A percentile compares a stretch with the other conserved stretches of the same genome.
Conservation (phyloP, 2,113 vertebrate genomes). For the Rhea pennata region DNA sequence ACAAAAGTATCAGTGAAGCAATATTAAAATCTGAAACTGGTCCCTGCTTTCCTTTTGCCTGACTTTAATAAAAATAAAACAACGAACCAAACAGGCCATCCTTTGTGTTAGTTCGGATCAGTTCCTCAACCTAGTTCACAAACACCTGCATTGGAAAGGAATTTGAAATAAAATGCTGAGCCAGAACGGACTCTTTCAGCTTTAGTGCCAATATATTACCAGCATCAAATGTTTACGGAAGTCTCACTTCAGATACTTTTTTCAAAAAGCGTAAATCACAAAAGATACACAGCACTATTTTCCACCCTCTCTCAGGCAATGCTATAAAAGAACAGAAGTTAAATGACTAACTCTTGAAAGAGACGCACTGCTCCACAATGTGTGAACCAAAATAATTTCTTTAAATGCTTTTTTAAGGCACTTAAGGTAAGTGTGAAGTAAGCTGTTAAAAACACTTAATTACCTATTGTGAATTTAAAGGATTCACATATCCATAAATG, state of each 20-base stretch:
- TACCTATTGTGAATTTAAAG: neutral
- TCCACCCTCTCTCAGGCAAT: neutral
- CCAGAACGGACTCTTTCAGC: neutral
- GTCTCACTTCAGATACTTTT: neutral
- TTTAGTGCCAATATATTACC: neutral
- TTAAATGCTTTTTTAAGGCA: neutral
- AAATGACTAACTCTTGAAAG: neutral
- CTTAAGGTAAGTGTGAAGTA: neutral
- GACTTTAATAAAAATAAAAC: neutral
- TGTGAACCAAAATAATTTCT: neutral
- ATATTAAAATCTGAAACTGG: neutral
- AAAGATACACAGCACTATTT: neutral
- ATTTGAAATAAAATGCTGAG: neutral
- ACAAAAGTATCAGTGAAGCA: neutral
- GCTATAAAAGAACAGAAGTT: neutral
- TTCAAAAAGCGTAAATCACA: neutral
- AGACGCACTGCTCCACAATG: fast-evolving
- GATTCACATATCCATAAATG: neutral
- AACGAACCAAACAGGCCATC: neutral
- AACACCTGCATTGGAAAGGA: fast-evolving
- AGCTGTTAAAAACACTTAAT: neutral
- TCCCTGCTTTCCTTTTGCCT: neutral
- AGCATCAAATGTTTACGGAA: neutral
- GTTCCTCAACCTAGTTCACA: neutral
- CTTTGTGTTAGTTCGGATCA: neutral